These are phyloP conservation scores for Gymnocephalus cernua DNA, from an alignment of 2,113 vertebrate genomes.

Conservation along the genomic window DNA sequence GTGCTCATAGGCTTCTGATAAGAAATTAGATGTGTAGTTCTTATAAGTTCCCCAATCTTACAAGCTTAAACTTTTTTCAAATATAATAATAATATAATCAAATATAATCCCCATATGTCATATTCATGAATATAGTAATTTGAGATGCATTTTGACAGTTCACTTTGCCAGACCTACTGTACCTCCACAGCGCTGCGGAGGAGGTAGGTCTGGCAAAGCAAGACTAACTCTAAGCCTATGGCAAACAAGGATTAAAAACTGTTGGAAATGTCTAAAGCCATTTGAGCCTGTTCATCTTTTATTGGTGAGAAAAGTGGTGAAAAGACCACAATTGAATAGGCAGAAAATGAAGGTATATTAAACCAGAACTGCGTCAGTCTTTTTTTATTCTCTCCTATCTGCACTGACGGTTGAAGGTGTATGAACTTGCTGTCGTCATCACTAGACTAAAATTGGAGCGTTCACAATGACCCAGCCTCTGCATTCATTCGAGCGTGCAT, in stretches of 20 bases:
- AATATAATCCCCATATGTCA: not conserved
- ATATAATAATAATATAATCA: too few species aligned
- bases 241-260: not conserved
- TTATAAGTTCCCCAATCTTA: not conserved
- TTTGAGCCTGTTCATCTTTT: not conserved
- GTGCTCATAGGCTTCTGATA: not conserved
- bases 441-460: constrained; percentile 63
- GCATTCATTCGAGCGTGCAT: constrained; percentile 50
- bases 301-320: not conserved
- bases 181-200: too few species aligned
- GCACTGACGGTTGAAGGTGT: constrained; percentile 58
- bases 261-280: not conserved
- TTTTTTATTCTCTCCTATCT: constrained; percentile 39
- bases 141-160: not conserved
- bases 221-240: not conserved
- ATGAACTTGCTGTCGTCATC: constrained; percentile 59
- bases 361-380: constrained; percentile 7
- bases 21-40: not conserved
- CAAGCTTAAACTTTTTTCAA: too few species aligned
- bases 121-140: not conserved
- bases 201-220: too few species aligned
- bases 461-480: constrained; percentile 57
- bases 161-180: too few species aligned
- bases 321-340: not conserved
- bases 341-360: not conserved